These are phyloP conservation scores for Petrocephalus schoutedeni DNA, from an alignment of 2,797 vertebrate genomes.

Conservation along the genomic window DNA sequence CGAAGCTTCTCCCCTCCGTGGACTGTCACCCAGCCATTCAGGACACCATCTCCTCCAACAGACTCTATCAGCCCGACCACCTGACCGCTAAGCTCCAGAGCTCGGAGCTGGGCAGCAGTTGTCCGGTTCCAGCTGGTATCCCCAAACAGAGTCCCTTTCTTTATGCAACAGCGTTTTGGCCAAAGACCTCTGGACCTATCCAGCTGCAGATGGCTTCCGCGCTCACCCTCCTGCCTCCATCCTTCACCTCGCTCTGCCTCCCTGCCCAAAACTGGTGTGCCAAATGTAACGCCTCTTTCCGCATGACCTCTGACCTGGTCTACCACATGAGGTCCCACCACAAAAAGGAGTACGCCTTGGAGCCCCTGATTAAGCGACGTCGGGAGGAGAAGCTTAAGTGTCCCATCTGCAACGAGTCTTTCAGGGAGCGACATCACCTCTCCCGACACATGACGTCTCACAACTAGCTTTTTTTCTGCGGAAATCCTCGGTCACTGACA, in stretches of 20 bases:
- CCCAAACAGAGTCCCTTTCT: constrained; percentile 89
- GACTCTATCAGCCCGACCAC: constrained; percentile 79
- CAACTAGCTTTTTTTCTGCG: constrained; percentile 65
- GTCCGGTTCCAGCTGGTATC: constrained; percentile 65
- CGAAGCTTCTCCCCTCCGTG: constrained; percentile 71
- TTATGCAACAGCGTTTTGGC: constrained; percentile 86
- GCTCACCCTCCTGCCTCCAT: constrained; percentile 86
- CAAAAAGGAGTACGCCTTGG: constrained; percentile 92
- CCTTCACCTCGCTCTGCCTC: constrained; percentile 91
- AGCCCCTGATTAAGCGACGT: constrained; percentile 86
- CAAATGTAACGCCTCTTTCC: constrained; percentile 96
- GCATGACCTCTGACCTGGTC: constrained; percentile 96
- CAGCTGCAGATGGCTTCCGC: constrained; percentile 90
- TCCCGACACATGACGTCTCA: constrained; percentile 98
- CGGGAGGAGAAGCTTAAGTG: constrained; percentile 97
- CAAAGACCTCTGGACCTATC: constrained; percentile 80
- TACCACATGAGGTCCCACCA: constrained; percentile 98
- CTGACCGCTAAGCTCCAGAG: constrained; percentile 80
- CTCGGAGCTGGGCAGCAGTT: constrained; percentile 69
- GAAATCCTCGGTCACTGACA: constrained; percentile 29
- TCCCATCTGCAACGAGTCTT: constrained; percentile 95
- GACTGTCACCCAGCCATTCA: constrained; percentile 74
- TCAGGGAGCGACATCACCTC: constrained; percentile 92
- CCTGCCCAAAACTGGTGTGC: constrained; percentile 98
- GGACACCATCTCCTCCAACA: constrained; percentile 70